Evolutionary conservation across 2,888 invertebrate species (phyloP).

Genomic region (Hydrotaea diabolus): DNA sequence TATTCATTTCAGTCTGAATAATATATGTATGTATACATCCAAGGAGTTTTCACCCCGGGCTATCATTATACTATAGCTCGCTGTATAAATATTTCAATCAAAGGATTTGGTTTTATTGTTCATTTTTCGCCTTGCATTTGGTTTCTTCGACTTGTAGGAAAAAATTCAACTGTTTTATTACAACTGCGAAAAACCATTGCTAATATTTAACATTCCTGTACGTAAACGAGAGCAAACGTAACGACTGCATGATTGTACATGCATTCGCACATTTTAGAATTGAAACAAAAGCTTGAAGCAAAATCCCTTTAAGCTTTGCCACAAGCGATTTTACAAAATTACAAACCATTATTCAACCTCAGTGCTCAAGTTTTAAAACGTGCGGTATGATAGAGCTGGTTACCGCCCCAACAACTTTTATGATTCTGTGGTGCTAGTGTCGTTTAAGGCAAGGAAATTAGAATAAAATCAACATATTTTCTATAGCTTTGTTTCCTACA

Average conservation of each 20-base stretch:
- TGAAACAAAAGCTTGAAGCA: conserved; percentile 4
- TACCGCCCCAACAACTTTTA: no score
- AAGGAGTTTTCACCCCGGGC: not conserved
- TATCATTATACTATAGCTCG: not conserved
- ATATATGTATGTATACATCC: no score
- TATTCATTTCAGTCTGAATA: no score
- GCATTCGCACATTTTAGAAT: conserved; percentile 2
- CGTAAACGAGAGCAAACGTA: not conserved
- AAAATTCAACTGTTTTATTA: conserved; percentile 56
- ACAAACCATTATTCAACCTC: conserved; percentile 47
- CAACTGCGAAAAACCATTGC: not conserved
- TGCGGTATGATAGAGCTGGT: no score
- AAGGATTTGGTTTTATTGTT: not conserved
- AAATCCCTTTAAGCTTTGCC: conserved; percentile 38
- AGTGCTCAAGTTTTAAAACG: not conserved
- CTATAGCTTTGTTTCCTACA: no score
- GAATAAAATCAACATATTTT: no score
- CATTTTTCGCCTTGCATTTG: conserved; percentile 6
- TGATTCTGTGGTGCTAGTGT: no score
- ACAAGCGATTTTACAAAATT: conserved; percentile 51
- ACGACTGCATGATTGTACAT: not conserved
- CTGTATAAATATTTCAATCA: not conserved
- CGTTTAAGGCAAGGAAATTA: no score
- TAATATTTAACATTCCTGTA: not conserved
- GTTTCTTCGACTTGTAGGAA: conserved; percentile 41